phyloP scores from a whole-genome alignment of 2,888 invertebrate species.

The Nyleta sp. region DNA sequence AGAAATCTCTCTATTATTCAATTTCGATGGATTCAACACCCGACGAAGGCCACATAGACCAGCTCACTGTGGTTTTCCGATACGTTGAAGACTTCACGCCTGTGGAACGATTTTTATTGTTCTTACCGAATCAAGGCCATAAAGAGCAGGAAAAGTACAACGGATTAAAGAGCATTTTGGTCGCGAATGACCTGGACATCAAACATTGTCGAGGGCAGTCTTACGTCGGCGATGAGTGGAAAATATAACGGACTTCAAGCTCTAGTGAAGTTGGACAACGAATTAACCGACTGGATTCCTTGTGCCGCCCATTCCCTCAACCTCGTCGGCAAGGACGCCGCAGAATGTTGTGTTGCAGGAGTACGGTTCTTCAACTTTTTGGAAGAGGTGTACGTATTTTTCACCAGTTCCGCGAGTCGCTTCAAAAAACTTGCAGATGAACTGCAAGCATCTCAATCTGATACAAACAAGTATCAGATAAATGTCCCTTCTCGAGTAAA shows the following conservation, averaged over 20 bases:
- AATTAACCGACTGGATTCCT: conserved; percentile 44
- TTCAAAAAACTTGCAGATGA: conserved; percentile 29
- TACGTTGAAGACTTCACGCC: conserved; percentile 34
- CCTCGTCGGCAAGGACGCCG: conserved; percentile 49
- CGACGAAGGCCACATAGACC: conserved; percentile 56
- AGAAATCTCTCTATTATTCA: conserved; percentile 36
- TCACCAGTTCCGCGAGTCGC: conserved; percentile 38
- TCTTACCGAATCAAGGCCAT: conserved; percentile 29
- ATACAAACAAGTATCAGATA: conserved; percentile 7
- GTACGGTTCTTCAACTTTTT: conserved; percentile 27
- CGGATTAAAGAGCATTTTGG: conserved; percentile 43
- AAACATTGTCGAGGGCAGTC: conserved; percentile 64
- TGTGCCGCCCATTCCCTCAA: background rate
- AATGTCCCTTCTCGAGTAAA: conserved; percentile 39
- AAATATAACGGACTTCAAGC: conserved; percentile 50
- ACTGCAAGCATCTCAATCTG: conserved; percentile 1
- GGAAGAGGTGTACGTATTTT: conserved; percentile 35
- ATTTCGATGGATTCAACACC: conserved; percentile 40
- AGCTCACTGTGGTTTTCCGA: conserved; percentile 51
- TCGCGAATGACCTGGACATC: conserved; percentile 52
- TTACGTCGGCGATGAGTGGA: conserved; percentile 65
- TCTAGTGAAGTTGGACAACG: conserved; percentile 39
- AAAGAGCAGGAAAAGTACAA: conserved; percentile 41
- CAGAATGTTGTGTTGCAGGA: conserved; percentile 6
- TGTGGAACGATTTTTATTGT: conserved; percentile 36